Base-by-base conservation (phyloP, 2,888 invertebrate species). In the Agrotis exclamationis region DNA sequence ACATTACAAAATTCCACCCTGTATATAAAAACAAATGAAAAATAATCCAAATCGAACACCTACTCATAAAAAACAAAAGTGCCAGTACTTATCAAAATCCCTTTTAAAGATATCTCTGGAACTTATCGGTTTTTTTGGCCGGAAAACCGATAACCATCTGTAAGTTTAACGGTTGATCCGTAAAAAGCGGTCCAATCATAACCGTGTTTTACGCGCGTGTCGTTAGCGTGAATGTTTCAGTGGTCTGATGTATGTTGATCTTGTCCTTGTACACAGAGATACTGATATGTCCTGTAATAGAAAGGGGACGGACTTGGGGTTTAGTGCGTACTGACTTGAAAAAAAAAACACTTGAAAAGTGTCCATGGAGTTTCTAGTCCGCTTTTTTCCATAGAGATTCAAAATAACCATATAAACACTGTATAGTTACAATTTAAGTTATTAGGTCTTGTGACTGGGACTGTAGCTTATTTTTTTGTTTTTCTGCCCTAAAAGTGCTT, bases 141-240 rank as follows among this genome's bases (percentile, higher is more conserved):
- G 28, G 68, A 76, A 63, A 59, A 13, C 48, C 20, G 56, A 28
- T 56, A 63, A 48, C 51, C 63, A 39, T 72, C 58, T n/a, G 57
- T 67, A 82, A 66, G 13, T 57, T 73, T 57, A 51, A 77, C 77
- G 33, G 44, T 54, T 22, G 54, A 44, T 28, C 47, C 47, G 70
- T 80, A 85, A 86, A 87, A 86, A 76, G 79, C 70, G 81, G 76
- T 73, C 75, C 88, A 87, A 91, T 92, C 92, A 93, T 93, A 91
- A 91, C 88, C 87, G 86, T 91, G 90, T 87, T 90, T 91, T 88
- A 88, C 83, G 63, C 18, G 24, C 74, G 81, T 85, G 87, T 87
- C 88, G 89, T 92, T 93, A 91, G 79, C 74, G 82, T 93, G 86
- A 93, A 93, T 93, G 85, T 91, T 92, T 90, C 87, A 91, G 85